A percentile compares a stretch with the other conserved stretches of the same genome.
Conservation (phyloP, 2,113 vertebrate species). For the Platichthys stellatus region DNA sequence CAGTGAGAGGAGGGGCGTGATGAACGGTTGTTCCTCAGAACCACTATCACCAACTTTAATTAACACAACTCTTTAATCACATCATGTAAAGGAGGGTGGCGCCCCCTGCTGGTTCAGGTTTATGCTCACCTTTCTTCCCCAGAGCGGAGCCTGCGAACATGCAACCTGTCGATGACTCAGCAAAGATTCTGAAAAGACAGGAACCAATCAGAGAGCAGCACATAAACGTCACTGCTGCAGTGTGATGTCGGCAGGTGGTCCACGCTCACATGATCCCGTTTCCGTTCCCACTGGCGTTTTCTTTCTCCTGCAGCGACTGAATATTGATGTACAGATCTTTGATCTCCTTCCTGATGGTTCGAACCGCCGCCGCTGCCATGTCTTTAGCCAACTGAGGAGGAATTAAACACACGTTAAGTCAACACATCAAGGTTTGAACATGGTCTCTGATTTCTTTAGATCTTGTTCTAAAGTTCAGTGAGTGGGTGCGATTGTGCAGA, state of each 20-base stretch:
- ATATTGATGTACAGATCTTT: conserved; percentile 94
- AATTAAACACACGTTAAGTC: not conserved
- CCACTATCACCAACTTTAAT: too few species aligned
- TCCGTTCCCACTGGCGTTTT: conserved; percentile 89
- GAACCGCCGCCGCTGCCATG: conserved; percentile 90
- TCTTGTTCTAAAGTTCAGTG: too few species aligned
- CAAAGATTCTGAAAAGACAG: conserved; percentile 83
- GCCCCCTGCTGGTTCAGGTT: not conserved
- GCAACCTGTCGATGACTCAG: conserved; percentile 95
- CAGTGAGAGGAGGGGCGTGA: too few species aligned
- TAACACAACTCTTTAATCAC: not conserved
- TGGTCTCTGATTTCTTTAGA: too few species aligned
- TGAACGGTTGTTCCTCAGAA: too few species aligned
- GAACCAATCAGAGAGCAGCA: conserved; percentile 25
- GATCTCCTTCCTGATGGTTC: conserved; percentile 93
- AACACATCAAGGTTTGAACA: not conserved
- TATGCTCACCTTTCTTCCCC: conserved; percentile 92
- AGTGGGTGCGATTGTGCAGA: too few species aligned
- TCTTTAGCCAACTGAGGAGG: conserved; percentile 90
- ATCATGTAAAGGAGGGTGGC: not conserved
- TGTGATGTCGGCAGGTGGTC: conserved; percentile 5
- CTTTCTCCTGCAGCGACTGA: conserved; percentile 89
- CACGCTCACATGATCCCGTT: conserved; percentile 93
- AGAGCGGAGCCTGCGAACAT: conserved; percentile 94
- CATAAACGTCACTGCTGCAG: not conserved